Evolutionary conservation across 2,888 invertebrate species (phyloP), one percentile per base, ranked within the genome.

Genomic region (Xestia c-nigrum): DNA sequence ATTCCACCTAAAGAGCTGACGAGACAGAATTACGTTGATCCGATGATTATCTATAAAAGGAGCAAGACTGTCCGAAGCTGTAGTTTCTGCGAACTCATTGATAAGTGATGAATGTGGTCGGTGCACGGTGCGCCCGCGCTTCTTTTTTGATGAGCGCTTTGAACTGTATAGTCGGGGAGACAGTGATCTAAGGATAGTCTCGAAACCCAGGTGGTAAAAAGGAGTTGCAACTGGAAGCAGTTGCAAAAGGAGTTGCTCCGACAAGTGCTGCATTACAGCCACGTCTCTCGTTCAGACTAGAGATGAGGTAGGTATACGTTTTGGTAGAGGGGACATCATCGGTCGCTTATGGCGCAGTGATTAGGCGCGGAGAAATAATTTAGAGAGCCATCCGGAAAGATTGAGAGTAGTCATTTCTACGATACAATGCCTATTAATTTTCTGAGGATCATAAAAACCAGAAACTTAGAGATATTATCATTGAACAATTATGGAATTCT

Each of bases 1-100:
- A 83, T 78, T 83, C 73, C 73, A 71, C 16, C 19, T 55, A 0
- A 68, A 69, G 67, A 64, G n/a, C 19, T 55, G 0, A 71, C 57
- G 63, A 40, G 19, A 19, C 65, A 68, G 38, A 70, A 75, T 47
- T 73, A 24, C 67, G 74, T 65, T 79, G 78, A 83, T 84, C 47
- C 40, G 74, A 57, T 74, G 74, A 68, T 80, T 75, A 64, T 69
- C 63, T n/a, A 74, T 74, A 85, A 85, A 74, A 78, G 24, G 72
- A 74, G 38, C 57, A 55, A 5, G 59, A 55, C 2, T 52, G 43
- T 16, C 3, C 38, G 78, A 10, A 5, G 65, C 72, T 77, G 66
- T 82, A 75, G 76, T 78, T 89, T 89, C 88, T 83, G 79, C 72
- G 88, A 89, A 88, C 43, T 83, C 82, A 83, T 83, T 86, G 86